A percentile compares a stretch with the other conserved stretches of the same genome.
Conservation (phyloP, 2,113 vertebrate species). For the Mormoops blainvillei region DNA sequence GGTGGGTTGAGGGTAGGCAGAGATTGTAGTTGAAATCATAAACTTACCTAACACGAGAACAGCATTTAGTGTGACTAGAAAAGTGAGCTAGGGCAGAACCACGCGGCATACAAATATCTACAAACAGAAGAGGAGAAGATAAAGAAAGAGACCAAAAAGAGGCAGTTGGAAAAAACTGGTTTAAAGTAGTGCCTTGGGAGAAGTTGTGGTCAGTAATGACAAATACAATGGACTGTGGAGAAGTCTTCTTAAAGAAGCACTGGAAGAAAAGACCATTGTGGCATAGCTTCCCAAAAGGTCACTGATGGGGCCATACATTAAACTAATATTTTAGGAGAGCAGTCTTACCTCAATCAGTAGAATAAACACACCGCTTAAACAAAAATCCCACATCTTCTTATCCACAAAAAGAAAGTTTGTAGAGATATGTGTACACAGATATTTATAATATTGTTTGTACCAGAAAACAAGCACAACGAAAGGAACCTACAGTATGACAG, state of each 20-base stretch:
- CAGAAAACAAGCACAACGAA: background rate
- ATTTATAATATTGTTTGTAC: background rate
- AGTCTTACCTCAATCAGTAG: background rate
- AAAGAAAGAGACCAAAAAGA: background rate
- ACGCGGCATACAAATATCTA: background rate
- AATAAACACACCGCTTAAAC: background rate
- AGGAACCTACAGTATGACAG: background rate
- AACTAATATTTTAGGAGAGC: background rate
- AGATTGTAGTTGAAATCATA: background rate
- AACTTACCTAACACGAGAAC: background rate
- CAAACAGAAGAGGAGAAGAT: background rate
- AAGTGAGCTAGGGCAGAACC: background rate
- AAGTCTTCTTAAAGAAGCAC: background rate
- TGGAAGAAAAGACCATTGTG: background rate
- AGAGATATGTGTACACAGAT: background rate
- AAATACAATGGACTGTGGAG: background rate
- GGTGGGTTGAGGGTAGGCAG: background rate
- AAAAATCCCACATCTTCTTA: background rate
- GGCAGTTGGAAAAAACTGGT: background rate
- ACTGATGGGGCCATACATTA: background rate
- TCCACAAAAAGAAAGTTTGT: background rate
- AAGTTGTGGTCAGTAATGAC: background rate
- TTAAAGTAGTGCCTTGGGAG: background rate
- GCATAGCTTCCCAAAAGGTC: background rate
- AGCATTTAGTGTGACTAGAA: background rate